Conservation (phyloP, 2,888 invertebrate species). For the Clitarchus hookeri region DNA sequence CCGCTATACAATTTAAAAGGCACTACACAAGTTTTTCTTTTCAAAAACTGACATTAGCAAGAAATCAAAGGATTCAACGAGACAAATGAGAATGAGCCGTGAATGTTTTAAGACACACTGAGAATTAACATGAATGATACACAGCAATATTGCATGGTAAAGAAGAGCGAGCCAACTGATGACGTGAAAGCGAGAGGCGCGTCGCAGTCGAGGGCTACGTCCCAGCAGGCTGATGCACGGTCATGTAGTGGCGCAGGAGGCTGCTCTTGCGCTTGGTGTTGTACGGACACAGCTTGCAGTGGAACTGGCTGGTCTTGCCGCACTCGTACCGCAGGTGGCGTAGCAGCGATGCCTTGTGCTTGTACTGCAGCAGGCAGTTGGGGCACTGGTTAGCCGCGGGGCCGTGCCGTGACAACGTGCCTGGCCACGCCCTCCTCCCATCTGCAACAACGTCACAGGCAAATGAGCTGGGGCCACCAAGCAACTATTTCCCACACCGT, state of each 20-base stretch:
- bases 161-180: no score
- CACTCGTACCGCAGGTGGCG: slow-evolving; percentile 58
- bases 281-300: slow-evolving; percentile 48
- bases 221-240: neutral
- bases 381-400: neutral
- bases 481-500: no score
- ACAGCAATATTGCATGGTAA: no score
- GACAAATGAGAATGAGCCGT: no score
- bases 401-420: neutral
- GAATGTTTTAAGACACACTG: no score
- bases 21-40: no score
- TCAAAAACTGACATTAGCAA: no score
- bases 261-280: slow-evolving; percentile 14
- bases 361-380: neutral
- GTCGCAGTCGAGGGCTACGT: neutral
- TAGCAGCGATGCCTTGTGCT: slow-evolving; percentile 47
- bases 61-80: no score
- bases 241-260: neutral
- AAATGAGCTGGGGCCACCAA: no score
- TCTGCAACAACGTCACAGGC: neutral
- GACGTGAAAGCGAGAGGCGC: no score
- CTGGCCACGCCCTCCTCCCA: neutral
- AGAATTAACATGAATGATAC: no score
- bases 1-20: no score
- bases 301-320: slow-evolving; percentile 58